These are phyloP conservation scores for Tenrec ecaudatus DNA, from an alignment of 2,113 vertebrate species.

Conservation along the genomic window DNA sequence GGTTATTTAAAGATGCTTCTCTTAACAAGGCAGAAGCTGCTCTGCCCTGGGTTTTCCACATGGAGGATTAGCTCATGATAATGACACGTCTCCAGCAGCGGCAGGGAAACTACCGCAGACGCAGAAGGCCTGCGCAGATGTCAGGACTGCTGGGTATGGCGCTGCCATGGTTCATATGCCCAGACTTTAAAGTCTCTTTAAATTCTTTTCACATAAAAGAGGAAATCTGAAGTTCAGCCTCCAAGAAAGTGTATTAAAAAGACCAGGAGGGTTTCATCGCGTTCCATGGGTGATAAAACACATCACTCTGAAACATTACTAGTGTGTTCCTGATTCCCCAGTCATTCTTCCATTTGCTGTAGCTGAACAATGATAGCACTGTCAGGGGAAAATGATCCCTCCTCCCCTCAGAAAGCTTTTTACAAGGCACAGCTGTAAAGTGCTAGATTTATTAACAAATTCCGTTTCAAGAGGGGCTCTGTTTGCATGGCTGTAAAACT, in stretches of 20 bases:
- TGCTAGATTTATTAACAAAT: slow-evolving; percentile 75
- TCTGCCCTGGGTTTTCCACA: slow-evolving; percentile 24
- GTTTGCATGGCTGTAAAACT: slow-evolving; percentile 53
- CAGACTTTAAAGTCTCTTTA: slow-evolving; percentile 59
- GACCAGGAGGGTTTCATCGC: slow-evolving; percentile 30
- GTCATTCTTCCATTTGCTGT: slow-evolving; percentile 58
- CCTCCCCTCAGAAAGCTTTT: slow-evolving; percentile 61
- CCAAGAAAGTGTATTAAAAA: slow-evolving; percentile 69
- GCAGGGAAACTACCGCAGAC: not conserved
- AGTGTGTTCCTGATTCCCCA: slow-evolving; percentile 36
- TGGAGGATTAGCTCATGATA: slow-evolving; percentile 10
- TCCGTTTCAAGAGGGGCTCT: slow-evolving; percentile 63
- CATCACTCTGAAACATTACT: slow-evolving; percentile 55
- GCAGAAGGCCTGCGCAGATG: not conserved
- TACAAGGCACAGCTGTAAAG: slow-evolving; percentile 69
- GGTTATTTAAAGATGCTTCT: slow-evolving; percentile 38
- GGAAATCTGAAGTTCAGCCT: slow-evolving; percentile 67
- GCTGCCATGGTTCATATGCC: not conserved
- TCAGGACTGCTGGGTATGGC: not conserved
- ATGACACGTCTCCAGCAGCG: not conserved
- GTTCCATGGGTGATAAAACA: slow-evolving; percentile 57
- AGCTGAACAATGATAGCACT: slow-evolving; percentile 2
- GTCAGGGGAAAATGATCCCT: slow-evolving; percentile 52
- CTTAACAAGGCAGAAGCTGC: slow-evolving; percentile 59
- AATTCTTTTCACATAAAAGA: slow-evolving; percentile 69